Evolutionary conservation across 2,888 invertebrate genomes (phyloP), one percentile per base, ranked within the genome.

Genomic region (Dasysyrphus tricinctus): DNA sequence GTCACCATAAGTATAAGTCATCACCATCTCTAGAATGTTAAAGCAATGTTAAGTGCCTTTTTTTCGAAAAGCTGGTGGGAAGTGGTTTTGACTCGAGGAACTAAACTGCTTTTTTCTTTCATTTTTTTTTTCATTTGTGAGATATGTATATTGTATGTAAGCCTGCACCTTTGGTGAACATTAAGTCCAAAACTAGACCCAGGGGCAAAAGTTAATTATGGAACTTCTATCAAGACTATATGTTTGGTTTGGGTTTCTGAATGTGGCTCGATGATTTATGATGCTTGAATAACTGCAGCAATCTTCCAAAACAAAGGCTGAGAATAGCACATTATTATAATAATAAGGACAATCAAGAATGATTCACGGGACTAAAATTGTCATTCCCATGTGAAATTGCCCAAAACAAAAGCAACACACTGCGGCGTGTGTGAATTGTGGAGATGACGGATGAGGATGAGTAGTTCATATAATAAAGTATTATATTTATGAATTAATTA

Each of bases 201-300:
- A 61, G 44, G 80, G 77, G 80, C 42, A 77, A 80, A 85, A 85
- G 85, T 77, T 77, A 72, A 77, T 81, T 85, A 77, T 54, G 42
- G 65, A 59, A 80, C 65, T 80, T 85, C 72, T 80, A 59, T 59
- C 34, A 19, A 19, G 34, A 12, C 59, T 7, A 16, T 47, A 24
- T 24, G 24, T 24, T 2, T 24, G 24, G 44, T 61, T 29, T 44
- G 65, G 65, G 49, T 39, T 39, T 49, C 5, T 47, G 16, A 34
- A 24, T 67, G 49, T 37, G 37, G 24, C 8, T 56, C 56, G 6
- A 44, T 85, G 85, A 85, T 81, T 85, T 85, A 85, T 85, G 77
- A 69, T 73, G 76, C 49, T 76, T 77, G 69, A 77, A 54, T 80
- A 77, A 47, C 72, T 61, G 76, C 54, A 81, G 80, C 12, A 34